Base-by-base conservation (phyloP, 1,140 invertebrate species). In the Homalodisca vitripennis region DNA sequence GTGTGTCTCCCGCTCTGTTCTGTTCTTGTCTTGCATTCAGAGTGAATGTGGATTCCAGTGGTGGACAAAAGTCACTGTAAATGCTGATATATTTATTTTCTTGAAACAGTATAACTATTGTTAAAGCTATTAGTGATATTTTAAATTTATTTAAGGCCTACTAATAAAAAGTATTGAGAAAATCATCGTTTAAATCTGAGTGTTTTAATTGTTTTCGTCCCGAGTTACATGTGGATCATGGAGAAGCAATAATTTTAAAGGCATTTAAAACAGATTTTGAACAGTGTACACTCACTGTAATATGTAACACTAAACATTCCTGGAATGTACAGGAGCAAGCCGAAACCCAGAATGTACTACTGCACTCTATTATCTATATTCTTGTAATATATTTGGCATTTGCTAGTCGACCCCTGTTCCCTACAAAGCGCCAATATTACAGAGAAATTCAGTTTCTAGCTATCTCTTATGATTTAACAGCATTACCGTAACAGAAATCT, bases 191-290 rank as follows among this genome's bases (percentile, higher is more conserved):
- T 41, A 41, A 17, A 10, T 41, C 17, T 41, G 34, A 17, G 17
- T 41, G n/a, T n/a, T n/a, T 41, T 17, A 41, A 41, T 10, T 41
- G 34, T 41, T 10, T 41, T 41, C 17, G 6, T 41, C 6, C 17
- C 17, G 34, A 41, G 34, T 41, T 41, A 41, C 6, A 41, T 10
- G 17, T 41, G 17, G 34, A 41, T 6, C 6, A 10, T 41, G 6
- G 26, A 60, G 55, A 60, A 60, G 55, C 55, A 60, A 60, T 60
- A 60, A 60, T 29, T 6, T 26, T 29, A 29, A n/a, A 60, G 55
- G 27, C 48, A 60, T 30, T 60, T 60, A 60, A 60, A 3, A 53
- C 55, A 30, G 24, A 27, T 60, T 60, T 27, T 60, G 2, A 51
- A n/a, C n/a, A 41, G 17, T 41, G 6, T 41, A 10, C 17, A 17